A percentile compares a stretch with the other conserved stretches of the same genome.
phyloP scores from a whole-genome alignment of 2,888 invertebrate genomes.

The Lasioglossum marginatum region DNA sequence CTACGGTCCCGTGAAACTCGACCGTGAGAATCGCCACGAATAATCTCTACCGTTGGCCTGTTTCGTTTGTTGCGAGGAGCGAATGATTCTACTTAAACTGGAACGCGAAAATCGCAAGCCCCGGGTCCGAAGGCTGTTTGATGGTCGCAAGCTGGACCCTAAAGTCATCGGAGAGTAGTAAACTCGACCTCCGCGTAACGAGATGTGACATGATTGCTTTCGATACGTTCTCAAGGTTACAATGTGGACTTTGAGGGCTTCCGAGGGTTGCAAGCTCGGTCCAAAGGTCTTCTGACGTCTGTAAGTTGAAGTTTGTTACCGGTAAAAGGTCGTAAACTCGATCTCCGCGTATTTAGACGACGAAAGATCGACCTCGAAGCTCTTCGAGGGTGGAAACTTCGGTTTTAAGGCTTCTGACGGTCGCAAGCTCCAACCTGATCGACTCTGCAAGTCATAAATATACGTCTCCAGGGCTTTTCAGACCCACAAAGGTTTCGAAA shows the following conservation, averaged over 20 bases:
- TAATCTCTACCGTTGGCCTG: background rate
- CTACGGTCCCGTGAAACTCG: background rate
- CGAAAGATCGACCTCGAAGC: background rate
- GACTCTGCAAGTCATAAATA: background rate
- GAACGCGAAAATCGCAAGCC: background rate
- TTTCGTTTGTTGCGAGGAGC: background rate
- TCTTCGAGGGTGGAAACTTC: background rate
- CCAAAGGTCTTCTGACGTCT: background rate
- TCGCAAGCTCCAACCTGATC: background rate
- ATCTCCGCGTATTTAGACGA: background rate
- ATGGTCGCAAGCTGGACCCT: background rate
- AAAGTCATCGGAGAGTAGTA: background rate
- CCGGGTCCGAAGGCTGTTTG: background rate
- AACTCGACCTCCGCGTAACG: conserved; percentile 6
- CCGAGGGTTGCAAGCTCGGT: background rate
- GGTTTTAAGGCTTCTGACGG: background rate
- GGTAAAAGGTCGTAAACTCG: background rate
- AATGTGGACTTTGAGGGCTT: background rate
- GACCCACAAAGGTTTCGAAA: background rate
- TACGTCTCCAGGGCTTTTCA: background rate
- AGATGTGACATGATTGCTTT: conserved; percentile 9
- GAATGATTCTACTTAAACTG: background rate
- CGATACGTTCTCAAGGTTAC: background rate
- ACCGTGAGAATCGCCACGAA: background rate
- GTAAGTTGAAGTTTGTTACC: background rate